Evolutionary conservation across 2,113 vertebrate genomes (phyloP).

Genomic region (Equus quagga): DNA sequence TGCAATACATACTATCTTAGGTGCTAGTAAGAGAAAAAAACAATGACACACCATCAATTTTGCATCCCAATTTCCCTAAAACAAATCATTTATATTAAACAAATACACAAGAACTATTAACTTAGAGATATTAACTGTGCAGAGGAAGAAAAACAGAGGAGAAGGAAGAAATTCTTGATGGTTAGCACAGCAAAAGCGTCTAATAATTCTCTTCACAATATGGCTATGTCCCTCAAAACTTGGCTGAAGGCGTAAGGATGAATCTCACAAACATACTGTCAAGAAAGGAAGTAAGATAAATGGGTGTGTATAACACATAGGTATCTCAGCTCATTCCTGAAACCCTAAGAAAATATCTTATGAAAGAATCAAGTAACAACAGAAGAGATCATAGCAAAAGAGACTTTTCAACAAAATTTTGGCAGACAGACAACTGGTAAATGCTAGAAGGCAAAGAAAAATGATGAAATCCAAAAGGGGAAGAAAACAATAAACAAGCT

Average conservation of each 20-base stretch:
- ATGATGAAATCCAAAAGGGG: background rate
- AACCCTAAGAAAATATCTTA: background rate
- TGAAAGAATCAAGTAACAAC: background rate
- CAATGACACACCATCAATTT: background rate
- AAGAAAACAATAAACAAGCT: background rate
- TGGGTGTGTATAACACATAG: background rate
- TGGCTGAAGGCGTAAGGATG: background rate
- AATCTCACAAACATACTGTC: background rate
- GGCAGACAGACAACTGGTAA: background rate
- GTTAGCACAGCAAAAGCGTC: background rate
- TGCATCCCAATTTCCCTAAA: background rate
- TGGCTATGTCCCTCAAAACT: background rate
- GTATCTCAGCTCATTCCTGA: background rate
- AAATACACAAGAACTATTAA: background rate
- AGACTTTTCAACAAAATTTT: background rate
- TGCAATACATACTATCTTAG: constrained; percentile 10
- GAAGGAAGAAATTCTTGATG: background rate
- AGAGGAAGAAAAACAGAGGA: background rate
- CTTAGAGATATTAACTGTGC: background rate
- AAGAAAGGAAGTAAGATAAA: background rate
- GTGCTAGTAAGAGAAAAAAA: background rate
- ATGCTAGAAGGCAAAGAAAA: constrained; percentile 2
- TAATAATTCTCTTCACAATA: background rate
- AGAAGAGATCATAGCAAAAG: background rate
- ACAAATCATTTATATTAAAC: background rate